A percentile compares a stretch with the other conserved stretches of the same genome.
These are phyloP conservation scores for Caenorhabditis briggsae DNA, from an alignment of 1,140 invertebrate genomes.

Conservation along the genomic window DNA sequence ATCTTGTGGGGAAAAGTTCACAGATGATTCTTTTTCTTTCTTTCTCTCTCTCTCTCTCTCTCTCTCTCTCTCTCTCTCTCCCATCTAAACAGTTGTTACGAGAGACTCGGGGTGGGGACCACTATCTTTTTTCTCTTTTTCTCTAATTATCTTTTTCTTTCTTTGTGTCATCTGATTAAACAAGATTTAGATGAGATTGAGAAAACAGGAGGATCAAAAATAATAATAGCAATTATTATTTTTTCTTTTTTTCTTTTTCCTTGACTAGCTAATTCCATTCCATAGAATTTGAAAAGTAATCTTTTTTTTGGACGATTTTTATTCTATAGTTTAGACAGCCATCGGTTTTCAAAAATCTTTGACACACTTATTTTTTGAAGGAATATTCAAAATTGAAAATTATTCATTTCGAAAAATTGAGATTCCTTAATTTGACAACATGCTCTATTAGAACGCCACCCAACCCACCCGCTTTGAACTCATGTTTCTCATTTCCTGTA, in stretches of 20 bases:
- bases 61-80: background rate
- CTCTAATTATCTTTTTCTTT: background rate
- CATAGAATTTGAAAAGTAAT: too few species aligned
- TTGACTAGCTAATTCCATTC: background rate
- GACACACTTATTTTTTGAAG: too few species aligned
- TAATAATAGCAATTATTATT: background rate
- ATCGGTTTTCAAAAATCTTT: too few species aligned
- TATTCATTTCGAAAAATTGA: too few species aligned
- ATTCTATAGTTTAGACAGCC: too few species aligned
- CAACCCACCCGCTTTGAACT: too few species aligned
- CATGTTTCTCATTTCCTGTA: too few species aligned
- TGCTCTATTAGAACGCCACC: too few species aligned
- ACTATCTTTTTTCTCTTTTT: background rate
- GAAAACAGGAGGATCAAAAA: background rate
- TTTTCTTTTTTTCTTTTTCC: too few species aligned
- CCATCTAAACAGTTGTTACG: constrained; percentile 14
- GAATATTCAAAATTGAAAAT: too few species aligned
- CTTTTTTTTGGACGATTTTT: too few species aligned
- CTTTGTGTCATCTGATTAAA: constrained; percentile 34
- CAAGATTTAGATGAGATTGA: background rate
- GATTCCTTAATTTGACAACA: too few species aligned
- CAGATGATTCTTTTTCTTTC: background rate
- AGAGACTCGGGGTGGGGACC: background rate
- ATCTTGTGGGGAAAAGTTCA: background rate
- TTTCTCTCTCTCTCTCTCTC: background rate